Percentiles rank a stretch among this genome's conserved stretches.
These are phyloP conservation scores for Microtus richardsoni DNA, from an alignment of 2,113 vertebrate genomes.

Conservation along the genomic window DNA sequence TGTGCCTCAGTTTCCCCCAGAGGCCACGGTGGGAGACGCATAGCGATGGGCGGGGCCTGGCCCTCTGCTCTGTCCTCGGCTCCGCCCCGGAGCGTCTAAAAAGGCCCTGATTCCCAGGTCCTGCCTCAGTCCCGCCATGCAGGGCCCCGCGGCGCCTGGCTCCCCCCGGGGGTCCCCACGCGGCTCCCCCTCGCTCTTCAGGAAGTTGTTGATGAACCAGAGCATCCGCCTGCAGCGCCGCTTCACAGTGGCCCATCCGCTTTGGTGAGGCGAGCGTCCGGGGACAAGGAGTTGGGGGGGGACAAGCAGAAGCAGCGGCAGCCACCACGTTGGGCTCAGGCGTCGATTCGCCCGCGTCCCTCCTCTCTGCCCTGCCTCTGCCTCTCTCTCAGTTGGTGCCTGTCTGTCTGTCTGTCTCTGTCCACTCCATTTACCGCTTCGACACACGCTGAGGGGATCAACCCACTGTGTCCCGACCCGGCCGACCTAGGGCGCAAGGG, in stretches of 20 bases:
- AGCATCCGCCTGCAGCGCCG: conserved; percentile 93
- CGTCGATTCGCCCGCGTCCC: not conserved
- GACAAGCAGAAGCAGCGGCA: not conserved
- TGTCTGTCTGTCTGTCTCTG: not conserved
- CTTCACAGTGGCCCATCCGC: conserved; percentile 95
- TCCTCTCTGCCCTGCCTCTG: not conserved
- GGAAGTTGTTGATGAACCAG: conserved; percentile 91
- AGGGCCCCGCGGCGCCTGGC: not conserved
- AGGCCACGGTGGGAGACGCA: not conserved
- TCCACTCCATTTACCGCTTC: not conserved
- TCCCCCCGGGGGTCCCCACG: conserved; percentile 89
- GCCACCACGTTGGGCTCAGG: not conserved
- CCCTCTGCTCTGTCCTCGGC: not conserved
- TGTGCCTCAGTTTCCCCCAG: not conserved
- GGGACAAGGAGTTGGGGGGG: not conserved
- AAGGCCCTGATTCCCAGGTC: not conserved
- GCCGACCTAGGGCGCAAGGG: not conserved
- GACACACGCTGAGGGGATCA: not conserved
- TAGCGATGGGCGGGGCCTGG: not conserved
- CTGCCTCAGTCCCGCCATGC: not conserved
- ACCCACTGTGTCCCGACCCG: not conserved
- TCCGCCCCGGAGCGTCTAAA: conserved; percentile 62
- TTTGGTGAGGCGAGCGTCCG: conserved; percentile 91
- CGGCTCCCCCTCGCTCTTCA: conserved; percentile 91
- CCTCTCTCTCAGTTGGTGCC: not conserved